phyloP scores from a whole-genome alignment of 2,113 vertebrate genomes.

The Falco punctatus region DNA sequence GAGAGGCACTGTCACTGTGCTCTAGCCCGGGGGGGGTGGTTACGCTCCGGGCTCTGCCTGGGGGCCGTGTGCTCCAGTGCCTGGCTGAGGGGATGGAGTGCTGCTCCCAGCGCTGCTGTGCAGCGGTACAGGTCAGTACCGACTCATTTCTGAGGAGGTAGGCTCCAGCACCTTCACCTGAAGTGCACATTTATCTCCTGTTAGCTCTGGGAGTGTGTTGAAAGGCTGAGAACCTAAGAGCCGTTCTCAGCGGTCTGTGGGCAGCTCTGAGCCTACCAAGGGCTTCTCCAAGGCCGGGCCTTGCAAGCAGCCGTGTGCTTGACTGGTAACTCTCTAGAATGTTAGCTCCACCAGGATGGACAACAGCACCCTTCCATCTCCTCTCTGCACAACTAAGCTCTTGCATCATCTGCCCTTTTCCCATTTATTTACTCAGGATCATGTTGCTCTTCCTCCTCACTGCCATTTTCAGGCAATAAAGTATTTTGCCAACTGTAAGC shows the following conservation, averaged over 20 bases:
- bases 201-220: background rate
- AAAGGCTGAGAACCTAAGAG: too few species aligned
- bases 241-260: rapidly evolving
- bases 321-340: background rate
- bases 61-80: background rate
- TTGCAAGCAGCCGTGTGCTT: rapidly evolving
- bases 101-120: background rate
- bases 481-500: background rate
- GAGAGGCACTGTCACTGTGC: rapidly evolving
- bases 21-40: too few species aligned
- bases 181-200: rapidly evolving
- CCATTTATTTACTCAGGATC: background rate
- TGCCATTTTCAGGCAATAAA: background rate
- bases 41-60: background rate
- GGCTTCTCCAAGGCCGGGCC: background rate
- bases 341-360: background rate
- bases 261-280: background rate
- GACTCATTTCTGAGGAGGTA: background rate
- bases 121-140: rapidly evolving
- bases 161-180: background rate
- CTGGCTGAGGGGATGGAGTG: background rate
- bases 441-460: rapidly evolving
- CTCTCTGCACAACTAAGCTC: background rate
- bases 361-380: background rate
- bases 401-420: background rate